Base-by-base conservation (phyloP, 2,113 vertebrate species). In the Agelaius phoeniceus region DNA sequence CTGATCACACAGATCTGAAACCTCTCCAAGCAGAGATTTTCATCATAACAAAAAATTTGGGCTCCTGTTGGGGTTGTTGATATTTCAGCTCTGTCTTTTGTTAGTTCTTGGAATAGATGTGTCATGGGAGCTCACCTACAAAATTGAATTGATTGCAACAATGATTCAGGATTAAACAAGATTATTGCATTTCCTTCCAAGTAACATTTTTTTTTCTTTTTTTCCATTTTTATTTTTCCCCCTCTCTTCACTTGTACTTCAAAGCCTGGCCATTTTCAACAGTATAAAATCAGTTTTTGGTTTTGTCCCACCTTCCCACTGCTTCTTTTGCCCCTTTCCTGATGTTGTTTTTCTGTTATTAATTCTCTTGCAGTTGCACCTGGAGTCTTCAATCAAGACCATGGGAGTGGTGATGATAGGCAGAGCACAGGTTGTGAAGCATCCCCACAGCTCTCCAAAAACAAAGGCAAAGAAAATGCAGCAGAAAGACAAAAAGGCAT, bases 141-240 rank as follows among this genome's bases (percentile, higher is more conserved):
- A 96, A 93, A 90, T 71, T 91, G 82, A 90, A 95, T 78, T 94
- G 85, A 96, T 88, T 95, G 93, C 90, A 93, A 88, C 91, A 88
- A 41, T 30, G 82, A 95, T 77, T 95, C 68, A 71, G 72, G 63
- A 90, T 97, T 96, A 97, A 94, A 92, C 24, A 80, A 67, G 24
- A 91, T 93, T 94, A 91, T 84, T 66, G 43, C 20, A 86, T 71
- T 84, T 90, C 68, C 51, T 69, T 74, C 71, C 68, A 66, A 93
- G 71, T 2, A 80, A 5, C 35, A 27, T 83, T 88, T 31, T 10
- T 54, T 54, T 19, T 3, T 2, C 2, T 0, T 3, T 78, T 31
- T 43, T 31, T 7, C 30, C 9, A 10, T 76, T 52, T 67, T 22
- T 4, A 18, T 18, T 44, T 59, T 52, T 10, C 2, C 3, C 3